phyloP scores from a whole-genome alignment of 2,797 vertebrate species.

The Hoplostethus atlanticus region DNA sequence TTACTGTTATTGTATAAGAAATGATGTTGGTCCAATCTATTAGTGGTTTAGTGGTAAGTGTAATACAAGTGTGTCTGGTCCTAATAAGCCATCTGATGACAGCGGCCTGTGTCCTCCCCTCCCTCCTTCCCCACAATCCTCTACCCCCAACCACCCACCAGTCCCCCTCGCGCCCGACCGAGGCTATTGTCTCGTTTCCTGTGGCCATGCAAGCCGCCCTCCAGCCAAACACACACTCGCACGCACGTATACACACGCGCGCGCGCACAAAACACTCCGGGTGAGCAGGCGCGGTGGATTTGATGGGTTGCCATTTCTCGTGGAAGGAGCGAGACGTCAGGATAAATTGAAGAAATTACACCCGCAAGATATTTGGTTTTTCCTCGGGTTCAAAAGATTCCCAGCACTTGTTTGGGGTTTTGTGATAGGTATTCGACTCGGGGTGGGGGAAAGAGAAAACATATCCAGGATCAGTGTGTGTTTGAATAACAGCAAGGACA shows the following conservation, averaged over 20 bases:
- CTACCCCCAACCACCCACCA: constrained; percentile 12
- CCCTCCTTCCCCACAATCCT: constrained; percentile 32
- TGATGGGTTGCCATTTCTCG: constrained; percentile 22
- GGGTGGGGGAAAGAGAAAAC: too few relatives aligned
- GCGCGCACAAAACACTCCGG: constrained; percentile 2
- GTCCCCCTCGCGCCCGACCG: constrained; percentile 39
- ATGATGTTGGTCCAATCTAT: too few relatives aligned
- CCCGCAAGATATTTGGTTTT: neutral
- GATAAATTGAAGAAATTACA: constrained; percentile 16
- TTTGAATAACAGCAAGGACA: neutral
- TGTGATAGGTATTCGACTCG: neutral
- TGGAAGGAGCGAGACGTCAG: constrained; percentile 9
- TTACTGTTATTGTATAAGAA: too few relatives aligned
- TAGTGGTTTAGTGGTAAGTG: too few relatives aligned
- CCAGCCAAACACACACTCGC: constrained; percentile 9
- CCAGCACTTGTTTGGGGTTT: neutral
- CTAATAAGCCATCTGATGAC: constrained; percentile 40
- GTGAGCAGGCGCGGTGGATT: constrained; percentile 24
- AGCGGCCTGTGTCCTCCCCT: constrained; percentile 19
- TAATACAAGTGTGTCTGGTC: neutral
- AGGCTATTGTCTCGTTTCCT: constrained; percentile 83
- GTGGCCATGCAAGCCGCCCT: constrained; percentile 48
- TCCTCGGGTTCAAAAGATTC: neutral
- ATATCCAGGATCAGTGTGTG: neutral
- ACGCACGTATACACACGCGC: constrained; percentile 10